A percentile compares a stretch with the other conserved stretches of the same genome.
Evolutionary conservation across 2,113 vertebrate species (phyloP).

Genomic region (Oreochromis spilurus): DNA sequence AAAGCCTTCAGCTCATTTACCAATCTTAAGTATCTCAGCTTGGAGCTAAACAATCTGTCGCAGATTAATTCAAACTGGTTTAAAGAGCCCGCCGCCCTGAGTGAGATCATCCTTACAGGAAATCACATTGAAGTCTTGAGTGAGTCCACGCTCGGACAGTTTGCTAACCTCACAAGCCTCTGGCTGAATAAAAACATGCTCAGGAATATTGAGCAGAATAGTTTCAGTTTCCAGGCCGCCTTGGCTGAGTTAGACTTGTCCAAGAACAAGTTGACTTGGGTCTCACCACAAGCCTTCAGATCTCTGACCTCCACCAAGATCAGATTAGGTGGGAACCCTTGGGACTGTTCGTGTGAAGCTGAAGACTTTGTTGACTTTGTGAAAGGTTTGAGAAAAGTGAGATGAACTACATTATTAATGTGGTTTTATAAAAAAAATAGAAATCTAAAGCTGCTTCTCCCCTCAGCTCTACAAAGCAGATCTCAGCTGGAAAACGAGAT

Average conservation of each 20-base stretch:
- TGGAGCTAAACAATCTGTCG: slow-evolving; percentile 52
- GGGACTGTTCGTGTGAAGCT: slow-evolving; percentile 70
- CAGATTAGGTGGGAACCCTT: slow-evolving; percentile 63
- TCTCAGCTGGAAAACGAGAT: slow-evolving; percentile 47
- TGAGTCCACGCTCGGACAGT: neutral
- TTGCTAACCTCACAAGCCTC: slow-evolving; percentile 44
- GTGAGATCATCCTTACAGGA: slow-evolving; percentile 23
- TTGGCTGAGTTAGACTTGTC: slow-evolving; percentile 67
- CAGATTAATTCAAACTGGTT: slow-evolving; percentile 61
- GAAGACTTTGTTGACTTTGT: slow-evolving; percentile 54
- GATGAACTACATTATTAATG: neutral
- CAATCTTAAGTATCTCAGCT: slow-evolving; percentile 42
- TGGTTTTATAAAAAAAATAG: neutral
- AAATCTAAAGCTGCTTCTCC: neutral
- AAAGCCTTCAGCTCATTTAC: slow-evolving; percentile 56
- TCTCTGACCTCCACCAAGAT: slow-evolving; percentile 33
- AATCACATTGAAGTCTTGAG: slow-evolving; percentile 50
- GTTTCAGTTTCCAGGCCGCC: slow-evolving; percentile 30
- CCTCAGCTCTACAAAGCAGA: slow-evolving; percentile 51
- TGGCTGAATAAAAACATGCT: slow-evolving; percentile 61
- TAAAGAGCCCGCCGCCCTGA: slow-evolving; percentile 16
- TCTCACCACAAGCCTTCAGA: slow-evolving; percentile 40
- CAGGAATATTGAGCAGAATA: neutral
- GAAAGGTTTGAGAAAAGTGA: slow-evolving; percentile 48
- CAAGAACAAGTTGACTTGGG: slow-evolving; percentile 53